Evolutionary conservation across 1,140 invertebrate genomes (phyloP).

Genomic region (Drosophila burlai): DNA sequence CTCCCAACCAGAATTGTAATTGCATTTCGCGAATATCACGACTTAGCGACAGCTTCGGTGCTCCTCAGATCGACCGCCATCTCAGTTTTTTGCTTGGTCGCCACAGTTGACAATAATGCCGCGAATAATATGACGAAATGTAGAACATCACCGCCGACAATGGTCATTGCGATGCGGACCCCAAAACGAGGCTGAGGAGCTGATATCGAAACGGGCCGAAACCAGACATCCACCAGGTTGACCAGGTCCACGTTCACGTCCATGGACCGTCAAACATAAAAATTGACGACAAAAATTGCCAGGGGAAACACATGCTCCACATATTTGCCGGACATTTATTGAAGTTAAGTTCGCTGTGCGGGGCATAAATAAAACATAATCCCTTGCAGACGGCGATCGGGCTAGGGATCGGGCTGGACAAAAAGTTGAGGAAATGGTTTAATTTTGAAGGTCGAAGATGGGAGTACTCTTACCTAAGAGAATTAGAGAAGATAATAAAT

Average conservation of each 20-base stretch:
- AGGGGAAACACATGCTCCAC: slow-evolving; percentile 85
- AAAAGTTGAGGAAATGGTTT: slow-evolving; percentile 16
- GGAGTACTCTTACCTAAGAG: not conserved
- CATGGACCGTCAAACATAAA: slow-evolving; percentile 73
- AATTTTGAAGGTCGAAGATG: not conserved
- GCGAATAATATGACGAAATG: slow-evolving; percentile 85
- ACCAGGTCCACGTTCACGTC: slow-evolving; percentile 2
- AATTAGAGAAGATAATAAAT: not conserved
- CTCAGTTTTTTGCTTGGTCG: slow-evolving; percentile 66
- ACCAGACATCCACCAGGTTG: slow-evolving; percentile 6
- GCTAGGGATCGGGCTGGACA: slow-evolving; percentile 10
- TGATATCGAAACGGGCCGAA: slow-evolving; percentile 11
- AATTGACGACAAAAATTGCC: slow-evolving; percentile 84
- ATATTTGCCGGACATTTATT: slow-evolving; percentile 85
- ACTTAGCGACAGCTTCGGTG: slow-evolving; percentile 65
- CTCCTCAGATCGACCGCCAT: slow-evolving; percentile 55
- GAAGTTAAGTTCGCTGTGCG: slow-evolving; percentile 83
- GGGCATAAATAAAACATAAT: slow-evolving; percentile 85
- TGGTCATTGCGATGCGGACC: slow-evolving; percentile 30
- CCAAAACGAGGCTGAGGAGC: slow-evolving; percentile 18
- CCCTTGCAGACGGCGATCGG: slow-evolving; percentile 61
- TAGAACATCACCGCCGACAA: slow-evolving; percentile 80
- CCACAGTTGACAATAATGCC: slow-evolving; percentile 80
- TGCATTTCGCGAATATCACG: slow-evolving; percentile 66
- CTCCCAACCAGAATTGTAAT: slow-evolving; percentile 56